Conservation (phyloP, 2,113 vertebrate genomes). For the Trichechus manatus region DNA sequence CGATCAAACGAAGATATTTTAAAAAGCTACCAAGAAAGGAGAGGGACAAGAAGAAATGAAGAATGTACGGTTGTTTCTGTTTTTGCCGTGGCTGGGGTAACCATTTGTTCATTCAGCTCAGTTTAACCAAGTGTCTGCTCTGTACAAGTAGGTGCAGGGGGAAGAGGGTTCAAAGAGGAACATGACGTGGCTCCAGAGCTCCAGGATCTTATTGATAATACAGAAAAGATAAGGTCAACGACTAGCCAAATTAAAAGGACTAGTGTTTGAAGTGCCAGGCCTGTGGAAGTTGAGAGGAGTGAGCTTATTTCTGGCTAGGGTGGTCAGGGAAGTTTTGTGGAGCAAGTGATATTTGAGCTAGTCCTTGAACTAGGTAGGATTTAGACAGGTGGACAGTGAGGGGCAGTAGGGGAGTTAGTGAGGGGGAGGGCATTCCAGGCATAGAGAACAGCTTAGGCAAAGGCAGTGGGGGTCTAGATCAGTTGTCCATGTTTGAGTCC, state of each 20-base stretch:
- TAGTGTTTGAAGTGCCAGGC: neutral
- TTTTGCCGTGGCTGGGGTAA: constrained; percentile 9
- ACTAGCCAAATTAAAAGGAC: neutral
- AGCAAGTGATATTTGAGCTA: constrained; percentile 77
- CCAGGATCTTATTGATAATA: neutral
- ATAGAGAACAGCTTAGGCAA: constrained; percentile 80
- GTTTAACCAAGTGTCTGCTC: neutral
- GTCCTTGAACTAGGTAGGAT: constrained; percentile 79
- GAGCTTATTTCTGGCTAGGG: constrained; percentile 75
- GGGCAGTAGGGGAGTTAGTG: constrained; percentile 31
- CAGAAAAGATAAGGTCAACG: neutral
- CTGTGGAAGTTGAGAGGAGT: constrained; percentile 48
- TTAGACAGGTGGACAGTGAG: constrained; percentile 79
- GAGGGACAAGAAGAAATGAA: neutral
- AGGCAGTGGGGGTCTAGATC: constrained; percentile 18
- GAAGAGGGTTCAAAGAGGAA: neutral
- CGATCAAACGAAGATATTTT: neutral
- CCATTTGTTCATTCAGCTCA: neutral
- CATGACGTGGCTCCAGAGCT: neutral
- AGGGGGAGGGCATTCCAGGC: constrained; percentile 76
- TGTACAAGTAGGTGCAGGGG: neutral
- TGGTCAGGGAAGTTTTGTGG: constrained; percentile 51
- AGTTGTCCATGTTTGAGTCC: neutral
- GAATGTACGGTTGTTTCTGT: constrained; percentile 49
- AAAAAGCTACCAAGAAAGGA: neutral